phyloP scores from a whole-genome alignment of 2,113 vertebrate genomes.

The Neopipo cinnamomea region DNA sequence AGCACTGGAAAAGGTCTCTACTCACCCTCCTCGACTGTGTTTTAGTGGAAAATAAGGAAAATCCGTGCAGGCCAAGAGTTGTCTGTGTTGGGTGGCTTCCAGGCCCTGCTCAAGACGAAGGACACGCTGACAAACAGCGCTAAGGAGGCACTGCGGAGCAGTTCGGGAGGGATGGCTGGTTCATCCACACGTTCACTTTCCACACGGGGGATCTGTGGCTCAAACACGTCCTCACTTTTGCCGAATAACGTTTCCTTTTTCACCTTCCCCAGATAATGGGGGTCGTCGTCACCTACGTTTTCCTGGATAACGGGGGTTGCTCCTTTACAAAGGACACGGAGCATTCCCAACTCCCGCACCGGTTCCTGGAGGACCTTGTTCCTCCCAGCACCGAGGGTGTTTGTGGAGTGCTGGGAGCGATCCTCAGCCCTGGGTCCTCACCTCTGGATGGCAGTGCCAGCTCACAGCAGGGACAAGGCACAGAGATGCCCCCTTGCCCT shows the following conservation, averaged over 20 bases:
- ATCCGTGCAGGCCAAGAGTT: no score
- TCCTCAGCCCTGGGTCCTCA: not conserved
- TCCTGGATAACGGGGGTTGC: accelerated
- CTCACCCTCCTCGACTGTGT: accelerated
- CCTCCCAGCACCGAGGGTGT: accelerated
- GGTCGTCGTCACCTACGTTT: not conserved
- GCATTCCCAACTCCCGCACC: accelerated
- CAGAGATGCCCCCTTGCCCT: not conserved
- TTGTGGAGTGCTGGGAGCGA: not conserved
- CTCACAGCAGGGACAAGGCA: not conserved
- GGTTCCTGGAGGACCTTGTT: not conserved
- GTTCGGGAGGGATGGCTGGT: not conserved
- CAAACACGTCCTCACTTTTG: not conserved
- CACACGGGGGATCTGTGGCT: not conserved
- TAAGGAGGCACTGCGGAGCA: no score
- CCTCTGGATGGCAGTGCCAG: not conserved
- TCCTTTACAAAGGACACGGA: accelerated
- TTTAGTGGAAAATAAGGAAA: no score
- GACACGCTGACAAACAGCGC: no score
- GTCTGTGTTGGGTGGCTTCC: no score
- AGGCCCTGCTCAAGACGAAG: no score
- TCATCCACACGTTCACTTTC: not conserved
- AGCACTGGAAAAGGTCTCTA: not conserved
- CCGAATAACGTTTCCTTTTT: not conserved
- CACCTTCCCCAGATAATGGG: not conserved